Conservation (phyloP, 2,797 vertebrate genomes). For the Chelon auratus region DNA sequence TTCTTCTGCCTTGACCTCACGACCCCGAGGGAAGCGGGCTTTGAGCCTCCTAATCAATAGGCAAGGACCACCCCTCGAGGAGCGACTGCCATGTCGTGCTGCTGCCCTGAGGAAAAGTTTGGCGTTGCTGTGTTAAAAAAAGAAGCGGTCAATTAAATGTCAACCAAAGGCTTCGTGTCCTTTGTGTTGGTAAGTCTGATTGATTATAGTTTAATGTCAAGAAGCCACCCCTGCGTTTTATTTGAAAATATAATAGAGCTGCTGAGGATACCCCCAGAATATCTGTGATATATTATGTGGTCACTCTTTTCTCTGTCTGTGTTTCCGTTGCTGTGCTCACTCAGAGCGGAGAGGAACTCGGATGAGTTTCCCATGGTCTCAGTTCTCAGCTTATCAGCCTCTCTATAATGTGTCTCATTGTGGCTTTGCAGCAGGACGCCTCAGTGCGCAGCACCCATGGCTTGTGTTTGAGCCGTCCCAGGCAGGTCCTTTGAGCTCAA, state of each 20-base stretch:
- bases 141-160: slow-evolving; percentile 61
- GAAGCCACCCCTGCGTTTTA: slow-evolving; percentile 42
- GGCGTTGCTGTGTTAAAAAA: slow-evolving; percentile 42
- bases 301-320: slow-evolving; percentile 35
- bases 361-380: slow-evolving; percentile 67
- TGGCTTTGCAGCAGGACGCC: slow-evolving; percentile 56
- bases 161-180: slow-evolving; percentile 35
- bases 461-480: slow-evolving; percentile 43
- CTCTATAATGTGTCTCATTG: slow-evolving; percentile 70
- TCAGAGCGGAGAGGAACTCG: slow-evolving; percentile 37
- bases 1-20: slow-evolving; percentile 73
- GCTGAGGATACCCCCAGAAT: slow-evolving; percentile 36
- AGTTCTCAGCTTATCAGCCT: slow-evolving; percentile 56
- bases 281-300: slow-evolving; percentile 47
- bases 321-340: slow-evolving; percentile 17
- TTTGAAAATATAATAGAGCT: slow-evolving; percentile 47
- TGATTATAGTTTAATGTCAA: slow-evolving; percentile 66
- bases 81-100: slow-evolving; percentile 39
- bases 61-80: slow-evolving; percentile 69
- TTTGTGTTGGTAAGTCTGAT: slow-evolving; percentile 67
- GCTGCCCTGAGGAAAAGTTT: slow-evolving; percentile 12
- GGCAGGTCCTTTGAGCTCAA: slow-evolving; percentile 44
- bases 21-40: slow-evolving; percentile 62
- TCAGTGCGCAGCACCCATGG: slow-evolving; percentile 15
- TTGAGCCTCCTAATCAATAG: slow-evolving; percentile 69